phyloP scores from a whole-genome alignment of 2,888 invertebrate species.

The Ommatoiulus sabulosus region DNA sequence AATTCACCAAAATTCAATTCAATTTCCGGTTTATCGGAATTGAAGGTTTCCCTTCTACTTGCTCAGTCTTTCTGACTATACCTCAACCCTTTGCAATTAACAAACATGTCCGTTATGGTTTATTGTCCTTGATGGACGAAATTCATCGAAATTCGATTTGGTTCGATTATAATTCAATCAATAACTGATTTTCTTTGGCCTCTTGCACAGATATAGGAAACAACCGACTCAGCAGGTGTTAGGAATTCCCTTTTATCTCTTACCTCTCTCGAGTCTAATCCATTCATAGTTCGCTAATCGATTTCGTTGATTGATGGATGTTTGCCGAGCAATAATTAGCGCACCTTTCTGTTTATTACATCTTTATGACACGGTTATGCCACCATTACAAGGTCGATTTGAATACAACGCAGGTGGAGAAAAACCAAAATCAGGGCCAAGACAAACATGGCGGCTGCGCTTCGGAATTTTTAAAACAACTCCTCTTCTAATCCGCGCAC shows the following conservation, averaged over 20 bases:
- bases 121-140: too few species aligned
- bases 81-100: too few species aligned
- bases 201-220: neutral
- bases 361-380: slow-evolving; percentile 36
- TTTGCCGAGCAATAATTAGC: neutral
- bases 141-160: too few species aligned
- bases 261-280: neutral
- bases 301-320: neutral
- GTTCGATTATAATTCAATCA: too few species aligned
- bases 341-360: neutral
- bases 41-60: too few species aligned
- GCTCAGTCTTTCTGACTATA: too few species aligned
- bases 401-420: neutral
- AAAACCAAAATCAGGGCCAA: neutral
- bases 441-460: neutral
- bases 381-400: slow-evolving; percentile 13
- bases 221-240: neutral
- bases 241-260: neutral
- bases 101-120: too few species aligned
- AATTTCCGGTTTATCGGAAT: too few species aligned
- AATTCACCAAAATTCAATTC: too few species aligned
- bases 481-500: neutral
- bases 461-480: neutral
- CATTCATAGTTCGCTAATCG: slow-evolving; percentile 19
- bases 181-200: neutral